A percentile compares a stretch with the other conserved stretches of the same genome.
phyloP scores from a whole-genome alignment of 2,797 vertebrate genomes.

The Cyprinella venusta region DNA sequence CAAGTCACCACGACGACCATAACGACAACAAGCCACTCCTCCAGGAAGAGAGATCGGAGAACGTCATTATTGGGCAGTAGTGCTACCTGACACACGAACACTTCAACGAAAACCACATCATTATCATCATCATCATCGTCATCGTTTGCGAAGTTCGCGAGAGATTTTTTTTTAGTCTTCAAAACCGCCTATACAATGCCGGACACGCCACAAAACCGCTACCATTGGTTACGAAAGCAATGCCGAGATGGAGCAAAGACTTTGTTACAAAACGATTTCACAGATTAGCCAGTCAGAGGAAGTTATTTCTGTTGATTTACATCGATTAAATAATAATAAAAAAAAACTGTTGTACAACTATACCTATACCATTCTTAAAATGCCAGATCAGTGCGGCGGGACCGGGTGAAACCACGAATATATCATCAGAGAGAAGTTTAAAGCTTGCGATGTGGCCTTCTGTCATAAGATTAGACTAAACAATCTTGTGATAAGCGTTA shows the following conservation, averaged over 20 bases:
- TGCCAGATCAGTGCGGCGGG: constrained; percentile 50
- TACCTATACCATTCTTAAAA: constrained; percentile 54
- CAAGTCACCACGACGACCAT: constrained; percentile 68
- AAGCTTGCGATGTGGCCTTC: neutral
- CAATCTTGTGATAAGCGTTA: neutral
- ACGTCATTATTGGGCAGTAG: constrained; percentile 51
- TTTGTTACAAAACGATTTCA: constrained; percentile 62
- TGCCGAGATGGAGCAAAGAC: constrained; percentile 54
- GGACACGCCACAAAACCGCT: constrained; percentile 58
- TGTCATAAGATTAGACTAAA: constrained; percentile 28
- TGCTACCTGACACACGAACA: constrained; percentile 61
- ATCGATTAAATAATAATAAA: constrained; percentile 45
- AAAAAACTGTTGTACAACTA: constrained; percentile 18
- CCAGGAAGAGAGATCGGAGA: constrained; percentile 44
- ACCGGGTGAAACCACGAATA: neutral
- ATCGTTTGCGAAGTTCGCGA: constrained; percentile 49
- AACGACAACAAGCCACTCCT: constrained; percentile 57
- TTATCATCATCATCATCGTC: constrained; percentile 28
- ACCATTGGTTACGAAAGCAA: constrained; percentile 61
- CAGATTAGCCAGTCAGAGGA: constrained; percentile 65
- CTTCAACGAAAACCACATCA: constrained; percentile 48
- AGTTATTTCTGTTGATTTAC: constrained; percentile 53
- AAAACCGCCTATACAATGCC: constrained; percentile 55
- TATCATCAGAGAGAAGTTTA: neutral
- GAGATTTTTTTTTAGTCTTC: constrained; percentile 49